A percentile compares a stretch with the other conserved stretches of the same genome.
These are phyloP conservation scores for Pachyseris speciosa DNA, from an alignment of 64 coral and sea anemone genomes.

Conservation along the genomic window DNA sequence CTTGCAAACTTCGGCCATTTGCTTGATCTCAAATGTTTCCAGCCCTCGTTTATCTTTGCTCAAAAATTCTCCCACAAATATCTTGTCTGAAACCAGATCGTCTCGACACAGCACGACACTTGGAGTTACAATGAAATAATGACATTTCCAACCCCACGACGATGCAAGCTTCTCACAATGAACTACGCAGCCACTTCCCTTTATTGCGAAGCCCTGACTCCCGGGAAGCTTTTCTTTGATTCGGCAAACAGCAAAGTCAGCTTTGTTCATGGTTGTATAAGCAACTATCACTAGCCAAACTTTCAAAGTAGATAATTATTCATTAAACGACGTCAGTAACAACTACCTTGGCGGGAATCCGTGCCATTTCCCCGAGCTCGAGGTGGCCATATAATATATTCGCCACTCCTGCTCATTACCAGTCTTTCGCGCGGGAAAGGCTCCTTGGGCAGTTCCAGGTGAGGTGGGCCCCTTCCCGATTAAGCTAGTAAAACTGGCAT, in stretches of 20 bases:
- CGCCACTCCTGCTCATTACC: not conserved
- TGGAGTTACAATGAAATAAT: constrained; percentile 77
- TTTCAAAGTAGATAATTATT: not conserved
- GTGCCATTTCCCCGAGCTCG: too few relatives aligned
- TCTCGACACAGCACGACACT: constrained; percentile 64
- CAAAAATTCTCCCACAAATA: constrained; percentile 79
- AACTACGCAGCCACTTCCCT: constrained; percentile 81
- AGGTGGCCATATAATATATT: too few relatives aligned
- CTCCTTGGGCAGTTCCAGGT: too few relatives aligned
- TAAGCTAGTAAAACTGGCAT: too few relatives aligned
- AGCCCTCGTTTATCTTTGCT: constrained; percentile 79
- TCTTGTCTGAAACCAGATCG: constrained; percentile 72
- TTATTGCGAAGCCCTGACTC: constrained; percentile 74
- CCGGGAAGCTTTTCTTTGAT: constrained; percentile 88
- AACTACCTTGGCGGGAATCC: too few relatives aligned
- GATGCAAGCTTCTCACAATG: constrained; percentile 54
- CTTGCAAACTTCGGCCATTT: constrained; percentile 73
- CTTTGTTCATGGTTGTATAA: constrained; percentile 73
- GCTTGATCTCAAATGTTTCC: constrained; percentile 82
- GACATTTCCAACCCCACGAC: constrained; percentile 84
- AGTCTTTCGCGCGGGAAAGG: not conserved
- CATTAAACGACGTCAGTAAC: too few relatives aligned
- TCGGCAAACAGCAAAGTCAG: constrained; percentile 80
- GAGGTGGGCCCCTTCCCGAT: too few relatives aligned
- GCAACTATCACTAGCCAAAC: not conserved